Conservation (phyloP, 2,888 invertebrate genomes). For the Eledone cirrhosa region DNA sequence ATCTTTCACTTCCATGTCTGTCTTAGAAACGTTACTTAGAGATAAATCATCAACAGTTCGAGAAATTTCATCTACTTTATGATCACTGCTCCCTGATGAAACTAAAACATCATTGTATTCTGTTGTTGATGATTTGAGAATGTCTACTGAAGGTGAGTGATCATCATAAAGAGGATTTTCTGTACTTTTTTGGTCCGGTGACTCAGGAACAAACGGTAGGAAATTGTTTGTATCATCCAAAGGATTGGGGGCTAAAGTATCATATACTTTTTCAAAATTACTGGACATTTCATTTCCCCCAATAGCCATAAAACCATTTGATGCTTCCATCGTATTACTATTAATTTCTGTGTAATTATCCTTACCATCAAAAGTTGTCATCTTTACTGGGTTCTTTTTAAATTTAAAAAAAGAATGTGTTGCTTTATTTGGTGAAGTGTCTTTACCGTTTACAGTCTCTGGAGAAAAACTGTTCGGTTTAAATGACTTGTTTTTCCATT, state of each 20-base stretch:
- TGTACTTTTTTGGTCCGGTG: background rate
- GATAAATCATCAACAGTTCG: background rate
- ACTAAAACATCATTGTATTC: background rate
- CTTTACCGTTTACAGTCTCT: background rate
- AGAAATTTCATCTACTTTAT: background rate
- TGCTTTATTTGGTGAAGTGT: background rate
- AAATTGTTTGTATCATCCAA: too few relatives aligned
- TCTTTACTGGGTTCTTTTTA: too few relatives aligned
- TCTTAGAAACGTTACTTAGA: background rate
- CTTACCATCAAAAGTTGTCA: too few relatives aligned
- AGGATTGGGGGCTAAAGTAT: too few relatives aligned
- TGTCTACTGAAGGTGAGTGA: background rate
- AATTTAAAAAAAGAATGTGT: too few relatives aligned
- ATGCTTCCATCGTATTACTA: too few relatives aligned
- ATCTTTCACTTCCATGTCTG: background rate
- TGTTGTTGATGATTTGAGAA: background rate
- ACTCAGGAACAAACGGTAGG: too few relatives aligned
- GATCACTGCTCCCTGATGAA: background rate
- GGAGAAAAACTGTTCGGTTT: conserved; percentile 1
- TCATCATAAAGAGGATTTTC: background rate
- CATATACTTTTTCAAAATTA: too few relatives aligned
- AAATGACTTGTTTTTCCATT: conserved; percentile 4
- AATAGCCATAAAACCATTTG: too few relatives aligned
- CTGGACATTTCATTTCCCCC: too few relatives aligned
- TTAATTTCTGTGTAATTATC: too few relatives aligned